Evolutionary conservation across 2,888 invertebrate genomes (phyloP), one percentile per base, ranked within the genome.

Genomic region (Cryptus armator): DNA sequence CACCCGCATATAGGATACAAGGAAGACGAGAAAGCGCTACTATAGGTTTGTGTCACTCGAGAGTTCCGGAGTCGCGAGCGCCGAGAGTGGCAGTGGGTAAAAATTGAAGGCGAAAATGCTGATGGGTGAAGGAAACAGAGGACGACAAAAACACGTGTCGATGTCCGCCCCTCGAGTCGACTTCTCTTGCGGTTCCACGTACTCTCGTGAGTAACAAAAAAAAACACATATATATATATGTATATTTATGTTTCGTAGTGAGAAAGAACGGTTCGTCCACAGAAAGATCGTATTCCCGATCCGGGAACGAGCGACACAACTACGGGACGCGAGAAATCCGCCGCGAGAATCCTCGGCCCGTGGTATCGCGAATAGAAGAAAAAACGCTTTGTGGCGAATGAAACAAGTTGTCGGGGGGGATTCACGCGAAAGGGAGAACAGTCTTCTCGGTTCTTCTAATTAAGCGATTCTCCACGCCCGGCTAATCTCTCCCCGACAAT

Each of bases 1-100:
- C 70, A 76, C 84, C 84, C 84, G 84, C 84, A 75, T 75, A 48
- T n/a, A 32, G 62, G 32, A 84, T 84, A 72, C 66, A 43, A 46
- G 51, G 43, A 67, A 72, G 67, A 77, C 64, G 67, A 72, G 62
- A 80, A 80, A 84, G 62, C 71, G 48, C 72, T 72, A 43, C 64
- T 19, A 44, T 19, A 44, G 19, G 76, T 56, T 72, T 19, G 67
- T 80, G 81, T 79, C 70, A 83, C 68, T 74, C 72, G 84, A 84
- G 84, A 84, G 76, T 84, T 84, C 81, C 81, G 84, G 84, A 62
- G 44, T 81, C 59, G 70, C 32, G 16, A 5, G 59, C 6, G 16
- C 29, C 5, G 16, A 75, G 48, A 67, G 67, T 78, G 75, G 16
- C 37, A 14, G 53, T 9, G 37, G 37, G 29, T 37, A 43, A 19